Percentiles rank a stretch among this genome's conserved stretches.
These are phyloP conservation scores for Amia ocellicauda DNA, from an alignment of 2,113 vertebrate genomes.

Conservation along the genomic window DNA sequence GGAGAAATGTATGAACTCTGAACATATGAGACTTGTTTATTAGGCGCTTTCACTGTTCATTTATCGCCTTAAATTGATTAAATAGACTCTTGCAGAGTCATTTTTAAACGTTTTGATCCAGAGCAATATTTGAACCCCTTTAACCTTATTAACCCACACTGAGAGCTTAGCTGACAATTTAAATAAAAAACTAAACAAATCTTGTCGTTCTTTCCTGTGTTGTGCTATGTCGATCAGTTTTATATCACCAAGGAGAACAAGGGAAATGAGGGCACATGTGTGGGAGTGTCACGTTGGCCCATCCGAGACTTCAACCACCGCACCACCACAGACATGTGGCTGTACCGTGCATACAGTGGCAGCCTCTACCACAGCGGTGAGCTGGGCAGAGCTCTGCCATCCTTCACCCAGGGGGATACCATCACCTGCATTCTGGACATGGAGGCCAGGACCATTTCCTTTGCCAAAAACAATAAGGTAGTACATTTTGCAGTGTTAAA, in stretches of 20 bases:
- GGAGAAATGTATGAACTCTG: too few species aligned
- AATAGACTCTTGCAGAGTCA: too few species aligned
- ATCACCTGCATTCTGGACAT: conserved; percentile 76
- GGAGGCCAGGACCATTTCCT: conserved; percentile 74
- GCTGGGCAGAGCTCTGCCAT: conserved; percentile 64
- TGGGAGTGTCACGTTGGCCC: conserved; percentile 72
- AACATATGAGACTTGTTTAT: too few species aligned
- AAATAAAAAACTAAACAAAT: too few species aligned
- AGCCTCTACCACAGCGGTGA: conserved; percentile 74
- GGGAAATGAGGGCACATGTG: conserved; percentile 71
- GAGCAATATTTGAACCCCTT: not conserved
- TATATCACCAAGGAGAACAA: conserved; percentile 71
- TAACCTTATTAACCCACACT: not conserved
- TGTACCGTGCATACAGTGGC: conserved; percentile 75
- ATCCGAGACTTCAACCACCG: conserved; percentile 74
- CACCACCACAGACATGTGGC: conserved; percentile 76
- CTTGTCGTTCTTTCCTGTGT: not conserved
- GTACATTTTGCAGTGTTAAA: too few species aligned
- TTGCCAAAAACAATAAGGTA: conserved; percentile 74
- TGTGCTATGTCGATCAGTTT: conserved; percentile 50
- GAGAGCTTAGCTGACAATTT: too few species aligned
- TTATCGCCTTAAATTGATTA: too few species aligned
- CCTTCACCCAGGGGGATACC: conserved; percentile 73
- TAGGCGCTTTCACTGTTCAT: too few species aligned
- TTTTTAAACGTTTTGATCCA: not conserved